Conservation (phyloP, 2,888 invertebrate species). For the Boloria selene region DNA sequence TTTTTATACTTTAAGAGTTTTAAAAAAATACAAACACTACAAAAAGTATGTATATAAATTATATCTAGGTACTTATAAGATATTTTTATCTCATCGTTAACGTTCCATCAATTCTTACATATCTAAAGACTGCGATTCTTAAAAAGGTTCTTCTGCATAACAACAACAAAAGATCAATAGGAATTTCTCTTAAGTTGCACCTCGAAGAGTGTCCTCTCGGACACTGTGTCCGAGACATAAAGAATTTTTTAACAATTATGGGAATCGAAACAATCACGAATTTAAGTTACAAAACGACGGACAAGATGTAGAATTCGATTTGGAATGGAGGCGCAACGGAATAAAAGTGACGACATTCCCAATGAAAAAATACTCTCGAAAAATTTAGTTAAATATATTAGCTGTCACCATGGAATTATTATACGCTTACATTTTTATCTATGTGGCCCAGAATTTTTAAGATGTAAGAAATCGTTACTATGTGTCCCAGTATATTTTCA, state of each 20-base stretch:
- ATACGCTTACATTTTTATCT: too few species aligned
- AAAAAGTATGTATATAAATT: too few species aligned
- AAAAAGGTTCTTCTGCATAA: background rate
- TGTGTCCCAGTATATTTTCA: background rate
- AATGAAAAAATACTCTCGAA: background rate
- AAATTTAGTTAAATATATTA: too few species aligned
- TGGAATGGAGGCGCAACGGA: background rate
- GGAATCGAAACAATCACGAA: slow-evolving; percentile 66
- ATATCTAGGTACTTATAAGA: too few species aligned
- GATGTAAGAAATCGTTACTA: background rate
- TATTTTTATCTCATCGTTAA: too few species aligned
- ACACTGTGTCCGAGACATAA: slow-evolving; percentile 36
- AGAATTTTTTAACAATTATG: slow-evolving; percentile 47
- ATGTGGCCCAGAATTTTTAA: too few species aligned
- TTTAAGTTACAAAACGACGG: slow-evolving; percentile 55
- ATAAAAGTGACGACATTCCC: background rate
- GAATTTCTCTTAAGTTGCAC: slow-evolving; percentile 40
- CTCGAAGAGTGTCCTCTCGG: slow-evolving; percentile 36
- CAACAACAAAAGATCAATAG: slow-evolving; percentile 23
- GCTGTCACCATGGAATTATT: too few species aligned
- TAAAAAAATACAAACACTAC: too few species aligned
- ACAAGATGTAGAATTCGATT: background rate
- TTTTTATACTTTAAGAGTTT: too few species aligned
- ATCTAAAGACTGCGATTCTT: too few species aligned
- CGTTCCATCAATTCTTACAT: too few species aligned